Conservation (phyloP, 2,113 vertebrate genomes). For the Xiphophorus couchianus region DNA sequence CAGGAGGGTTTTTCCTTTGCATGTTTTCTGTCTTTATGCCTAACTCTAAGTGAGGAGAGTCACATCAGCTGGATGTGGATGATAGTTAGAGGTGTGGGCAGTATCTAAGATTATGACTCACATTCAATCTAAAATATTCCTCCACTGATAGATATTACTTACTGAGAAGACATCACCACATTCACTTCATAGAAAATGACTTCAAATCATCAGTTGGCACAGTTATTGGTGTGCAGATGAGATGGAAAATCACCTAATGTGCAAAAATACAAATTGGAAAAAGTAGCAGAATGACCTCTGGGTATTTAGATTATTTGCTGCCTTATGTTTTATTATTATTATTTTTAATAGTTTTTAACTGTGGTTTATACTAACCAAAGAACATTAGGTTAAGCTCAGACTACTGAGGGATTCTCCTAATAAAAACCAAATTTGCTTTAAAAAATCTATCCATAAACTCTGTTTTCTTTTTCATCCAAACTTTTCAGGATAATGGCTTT, state of each 20-base stretch:
- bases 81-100: too few species aligned
- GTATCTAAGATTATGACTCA: too few species aligned
- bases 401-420: conserved; percentile 6
- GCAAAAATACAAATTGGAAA: too few species aligned
- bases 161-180: too few species aligned
- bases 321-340: conserved; percentile 31
- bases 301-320: conserved; percentile 36
- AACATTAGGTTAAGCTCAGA: conserved; percentile 16
- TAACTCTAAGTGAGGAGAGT: too few species aligned
- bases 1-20: too few species aligned
- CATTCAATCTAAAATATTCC: too few species aligned
- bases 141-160: too few species aligned
- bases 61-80: too few species aligned
- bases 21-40: too few species aligned
- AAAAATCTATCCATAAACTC: conserved; percentile 26
- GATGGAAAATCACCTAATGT: background rate
- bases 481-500: conserved; percentile 72
- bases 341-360: conserved; percentile 18
- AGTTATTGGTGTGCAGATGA: background rate
- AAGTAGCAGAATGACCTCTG: background rate
- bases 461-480: conserved; percentile 34
- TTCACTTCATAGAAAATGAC: too few species aligned
- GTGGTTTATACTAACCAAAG: conserved; percentile 35
- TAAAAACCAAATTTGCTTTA: conserved; percentile 24
- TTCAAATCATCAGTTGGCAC: too few species aligned